Percentiles rank a stretch among this genome's conserved stretches.
Conservation (phyloP, 2,888 invertebrate species). For the Macaria notata region DNA sequence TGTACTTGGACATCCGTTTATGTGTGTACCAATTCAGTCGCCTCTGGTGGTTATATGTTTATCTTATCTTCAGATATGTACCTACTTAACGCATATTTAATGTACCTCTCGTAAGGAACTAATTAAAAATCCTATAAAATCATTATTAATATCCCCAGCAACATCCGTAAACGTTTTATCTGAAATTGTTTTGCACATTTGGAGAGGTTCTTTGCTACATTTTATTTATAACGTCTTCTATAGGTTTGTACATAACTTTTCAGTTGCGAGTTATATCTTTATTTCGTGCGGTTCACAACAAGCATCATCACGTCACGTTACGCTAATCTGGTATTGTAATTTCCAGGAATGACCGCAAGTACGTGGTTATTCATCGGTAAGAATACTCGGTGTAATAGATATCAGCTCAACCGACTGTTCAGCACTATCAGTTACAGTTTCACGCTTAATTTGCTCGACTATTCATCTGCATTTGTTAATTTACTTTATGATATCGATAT, state of each 20-base stretch:
- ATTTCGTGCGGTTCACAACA: slow-evolving; percentile 6
- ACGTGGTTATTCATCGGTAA: slow-evolving; percentile 35
- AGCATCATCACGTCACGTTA: slow-evolving; percentile 10
- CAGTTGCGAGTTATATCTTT: neutral
- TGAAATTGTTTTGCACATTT: no score
- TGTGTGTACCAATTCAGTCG: neutral
- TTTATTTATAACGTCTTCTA: no score
- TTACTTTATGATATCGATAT: neutral
- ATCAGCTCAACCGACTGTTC: slow-evolving; percentile 22
- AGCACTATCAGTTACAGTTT: slow-evolving; percentile 25
- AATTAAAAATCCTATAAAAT: no score
- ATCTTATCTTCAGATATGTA: no score
- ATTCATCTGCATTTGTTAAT: slow-evolving; percentile 8
- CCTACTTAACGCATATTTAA: no score
- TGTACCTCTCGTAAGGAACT: no score
- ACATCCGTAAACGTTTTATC: no score
- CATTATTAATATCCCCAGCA: no score
- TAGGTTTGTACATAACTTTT: no score
- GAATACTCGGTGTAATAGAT: slow-evolving; percentile 33
- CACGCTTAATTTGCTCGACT: slow-evolving; percentile 26
- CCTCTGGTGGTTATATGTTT: neutral
- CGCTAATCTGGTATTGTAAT: slow-evolving; percentile 20
- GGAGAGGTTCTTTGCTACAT: no score
- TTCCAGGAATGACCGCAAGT: slow-evolving; percentile 45
- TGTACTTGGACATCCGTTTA: slow-evolving; percentile 58